Conservation (phyloP, 2,888 invertebrate genomes). For the Eurytoma adleriae region DNA sequence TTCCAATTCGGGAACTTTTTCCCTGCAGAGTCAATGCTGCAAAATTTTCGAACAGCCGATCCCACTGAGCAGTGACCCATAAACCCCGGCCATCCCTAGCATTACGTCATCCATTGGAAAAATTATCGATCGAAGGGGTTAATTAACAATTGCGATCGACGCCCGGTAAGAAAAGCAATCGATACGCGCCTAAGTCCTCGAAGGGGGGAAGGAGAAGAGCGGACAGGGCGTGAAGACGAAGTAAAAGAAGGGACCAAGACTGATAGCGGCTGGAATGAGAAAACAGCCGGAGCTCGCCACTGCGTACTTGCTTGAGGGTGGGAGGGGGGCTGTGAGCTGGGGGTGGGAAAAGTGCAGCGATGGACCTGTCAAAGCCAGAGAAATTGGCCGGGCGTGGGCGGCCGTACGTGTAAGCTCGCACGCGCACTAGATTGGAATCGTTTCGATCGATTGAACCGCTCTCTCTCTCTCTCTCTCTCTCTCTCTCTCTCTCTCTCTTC, state of each 20-base stretch:
- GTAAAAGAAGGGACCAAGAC: neutral
- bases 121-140: neutral
- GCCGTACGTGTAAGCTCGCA: neutral
- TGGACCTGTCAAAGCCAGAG: conserved; percentile 45
- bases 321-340: neutral
- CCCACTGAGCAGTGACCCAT: neutral
- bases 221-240: neutral
- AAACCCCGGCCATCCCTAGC: neutral
- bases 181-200: neutral
- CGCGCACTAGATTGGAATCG: conserved; percentile 35
- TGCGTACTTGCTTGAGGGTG: neutral
- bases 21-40: neutral
- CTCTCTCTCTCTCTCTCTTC: conserved; percentile 2
- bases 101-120: too few species aligned
- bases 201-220: neutral
- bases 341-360: conserved; percentile 22
- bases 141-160: neutral
- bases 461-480: neutral
- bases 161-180: neutral
- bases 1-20: neutral
- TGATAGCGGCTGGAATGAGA: neutral
- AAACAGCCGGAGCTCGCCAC: neutral
- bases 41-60: neutral
- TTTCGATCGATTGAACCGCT: conserved; percentile 27
- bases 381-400: neutral